Percentiles rank a stretch among this genome's conserved stretches.
These are phyloP conservation scores for Melozone crissalis DNA, from an alignment of 2,113 vertebrate genomes.

Conservation along the genomic window DNA sequence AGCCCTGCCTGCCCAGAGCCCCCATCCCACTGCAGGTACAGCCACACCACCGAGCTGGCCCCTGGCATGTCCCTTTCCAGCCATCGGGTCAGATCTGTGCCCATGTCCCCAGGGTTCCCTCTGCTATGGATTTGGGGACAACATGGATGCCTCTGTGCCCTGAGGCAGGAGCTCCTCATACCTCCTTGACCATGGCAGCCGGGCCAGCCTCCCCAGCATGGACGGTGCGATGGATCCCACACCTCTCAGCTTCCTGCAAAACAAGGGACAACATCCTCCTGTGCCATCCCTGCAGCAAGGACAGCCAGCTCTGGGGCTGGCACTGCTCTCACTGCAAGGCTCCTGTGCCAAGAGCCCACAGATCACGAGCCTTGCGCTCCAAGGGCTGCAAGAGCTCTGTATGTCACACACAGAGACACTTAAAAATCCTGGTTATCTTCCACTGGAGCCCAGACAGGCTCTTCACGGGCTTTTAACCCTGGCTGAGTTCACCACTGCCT, in stretches of 20 bases:
- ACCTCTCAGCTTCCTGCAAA: slow-evolving; percentile 84
- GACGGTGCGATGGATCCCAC: slow-evolving; percentile 89
- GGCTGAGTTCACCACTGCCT: not conserved
- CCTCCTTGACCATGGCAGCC: slow-evolving; percentile 82
- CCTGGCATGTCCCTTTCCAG: not conserved
- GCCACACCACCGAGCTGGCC: accelerated
- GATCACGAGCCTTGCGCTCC: accelerated
- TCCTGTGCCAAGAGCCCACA: not conserved
- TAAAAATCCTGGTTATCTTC: not conserved
- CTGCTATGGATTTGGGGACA: accelerated
- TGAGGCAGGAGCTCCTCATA: not conserved
- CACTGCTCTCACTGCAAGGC: not conserved
- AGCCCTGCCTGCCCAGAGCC: not conserved
- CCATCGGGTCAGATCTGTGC: accelerated
- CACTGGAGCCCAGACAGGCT: not conserved
- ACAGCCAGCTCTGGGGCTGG: not conserved
- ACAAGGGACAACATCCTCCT: not conserved
- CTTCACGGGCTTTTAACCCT: not conserved
- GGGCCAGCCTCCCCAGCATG: slow-evolving; percentile 90
- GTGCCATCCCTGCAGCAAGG: not conserved
- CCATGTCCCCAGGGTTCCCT: accelerated
- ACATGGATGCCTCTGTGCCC: not conserved
- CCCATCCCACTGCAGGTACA: not conserved
- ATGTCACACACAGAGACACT: not conserved
- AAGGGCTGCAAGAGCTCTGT: accelerated